These are phyloP conservation scores for Drosophila watanabei DNA, from an alignment of 1,140 invertebrate species.

Conservation along the genomic window DNA sequence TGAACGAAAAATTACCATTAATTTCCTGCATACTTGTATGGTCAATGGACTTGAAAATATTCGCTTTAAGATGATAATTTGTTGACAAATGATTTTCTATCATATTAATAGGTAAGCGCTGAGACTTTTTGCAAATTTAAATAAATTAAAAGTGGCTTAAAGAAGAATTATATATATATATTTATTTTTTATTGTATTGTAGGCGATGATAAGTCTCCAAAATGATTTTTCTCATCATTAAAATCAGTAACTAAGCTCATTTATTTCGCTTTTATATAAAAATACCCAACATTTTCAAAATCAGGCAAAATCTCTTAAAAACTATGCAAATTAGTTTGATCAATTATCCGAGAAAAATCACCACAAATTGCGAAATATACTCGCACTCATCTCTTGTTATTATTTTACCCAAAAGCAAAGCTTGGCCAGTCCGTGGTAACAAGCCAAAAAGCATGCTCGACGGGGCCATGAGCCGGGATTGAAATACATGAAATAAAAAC, in stretches of 20 bases:
- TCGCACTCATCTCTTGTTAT: slow-evolving; percentile 17
- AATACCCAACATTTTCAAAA: background rate
- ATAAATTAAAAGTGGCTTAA: background rate
- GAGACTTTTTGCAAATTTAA: background rate
- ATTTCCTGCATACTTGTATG: slow-evolving; percentile 35
- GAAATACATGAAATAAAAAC: slow-evolving; percentile 44
- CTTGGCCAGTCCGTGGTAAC: slow-evolving; percentile 39
- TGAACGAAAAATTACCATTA: slow-evolving; percentile 35
- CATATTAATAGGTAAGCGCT: slow-evolving; percentile 1
- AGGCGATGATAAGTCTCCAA: background rate
- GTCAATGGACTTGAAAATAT: slow-evolving; percentile 11
- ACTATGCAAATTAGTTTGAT: slow-evolving; percentile 17
- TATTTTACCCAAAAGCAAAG: slow-evolving; percentile 49
- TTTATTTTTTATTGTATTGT: background rate
- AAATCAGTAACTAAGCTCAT: background rate
- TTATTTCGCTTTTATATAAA: background rate
- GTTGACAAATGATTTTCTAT: slow-evolving; percentile 16
- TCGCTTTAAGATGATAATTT: slow-evolving; percentile 39
- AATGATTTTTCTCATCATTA: background rate
- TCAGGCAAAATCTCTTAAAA: background rate
- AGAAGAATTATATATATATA: background rate
- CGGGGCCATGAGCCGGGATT: slow-evolving; percentile 27
- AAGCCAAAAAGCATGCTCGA: slow-evolving; percentile 43
- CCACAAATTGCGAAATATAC: slow-evolving; percentile 48
- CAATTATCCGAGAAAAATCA: slow-evolving; percentile 17